Percentiles rank a stretch among this genome's conserved stretches.
phyloP scores from a whole-genome alignment of 1,140 invertebrate genomes.

The Bombus sylvicola region DNA sequence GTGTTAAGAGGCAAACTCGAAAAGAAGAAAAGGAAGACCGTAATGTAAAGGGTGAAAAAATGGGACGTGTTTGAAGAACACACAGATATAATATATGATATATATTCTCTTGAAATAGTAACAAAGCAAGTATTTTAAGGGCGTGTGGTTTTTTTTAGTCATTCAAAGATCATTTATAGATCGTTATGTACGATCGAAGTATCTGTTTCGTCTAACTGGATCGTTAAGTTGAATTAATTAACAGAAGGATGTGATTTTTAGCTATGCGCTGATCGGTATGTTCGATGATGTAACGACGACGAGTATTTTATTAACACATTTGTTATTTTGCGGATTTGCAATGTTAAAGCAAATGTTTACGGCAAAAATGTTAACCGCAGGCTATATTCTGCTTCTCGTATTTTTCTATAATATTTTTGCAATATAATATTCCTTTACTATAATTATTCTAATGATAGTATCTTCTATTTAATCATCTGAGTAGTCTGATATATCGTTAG shows the following conservation, averaged over 20 bases:
- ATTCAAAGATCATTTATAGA: neutral
- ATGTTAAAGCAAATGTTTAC: too few species aligned
- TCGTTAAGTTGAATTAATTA: neutral
- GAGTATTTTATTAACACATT: neutral
- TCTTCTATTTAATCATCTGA: too few species aligned
- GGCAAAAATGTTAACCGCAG: too few species aligned
- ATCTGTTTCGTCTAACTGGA: neutral
- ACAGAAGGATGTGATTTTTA: neutral
- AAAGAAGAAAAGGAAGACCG: neutral
- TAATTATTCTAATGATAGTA: too few species aligned
- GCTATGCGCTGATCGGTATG: neutral
- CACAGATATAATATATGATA: neutral
- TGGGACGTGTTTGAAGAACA: neutral
- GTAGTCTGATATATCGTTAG: too few species aligned
- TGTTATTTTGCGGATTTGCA: too few species aligned
- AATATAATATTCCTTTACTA: too few species aligned
- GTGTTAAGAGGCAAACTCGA: slow-evolving; percentile 7
- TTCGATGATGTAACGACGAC: neutral
- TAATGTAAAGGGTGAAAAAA: neutral
- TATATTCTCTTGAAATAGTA: too few species aligned
- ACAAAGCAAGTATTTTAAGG: too few species aligned
- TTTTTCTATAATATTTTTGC: too few species aligned
- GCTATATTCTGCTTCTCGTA: too few species aligned
- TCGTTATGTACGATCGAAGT: neutral
- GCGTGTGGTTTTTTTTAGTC: neutral